These are phyloP conservation scores for Eurytoma californica DNA, from an alignment of 2,888 invertebrate genomes.

Conservation along the genomic window DNA sequence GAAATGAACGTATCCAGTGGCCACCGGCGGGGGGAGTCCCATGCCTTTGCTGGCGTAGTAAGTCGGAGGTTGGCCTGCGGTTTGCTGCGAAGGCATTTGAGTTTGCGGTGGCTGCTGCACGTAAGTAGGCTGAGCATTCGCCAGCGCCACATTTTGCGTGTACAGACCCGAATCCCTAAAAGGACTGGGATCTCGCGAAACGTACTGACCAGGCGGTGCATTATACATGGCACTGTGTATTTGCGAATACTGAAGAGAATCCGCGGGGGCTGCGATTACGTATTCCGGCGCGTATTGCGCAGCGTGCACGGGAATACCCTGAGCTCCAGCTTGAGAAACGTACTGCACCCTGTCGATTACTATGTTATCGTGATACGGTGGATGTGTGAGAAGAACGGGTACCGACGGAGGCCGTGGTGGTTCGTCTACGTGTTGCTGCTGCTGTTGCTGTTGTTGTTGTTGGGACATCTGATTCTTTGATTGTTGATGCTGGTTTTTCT, in stretches of 20 bases:
- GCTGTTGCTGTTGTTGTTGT: slow-evolving; percentile 11
- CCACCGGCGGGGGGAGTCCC: slow-evolving; percentile 64
- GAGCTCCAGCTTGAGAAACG: slow-evolving; percentile 68
- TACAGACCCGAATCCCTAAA: slow-evolving; percentile 67
- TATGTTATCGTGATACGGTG: slow-evolving; percentile 65
- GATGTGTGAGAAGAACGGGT: slow-evolving; percentile 65
- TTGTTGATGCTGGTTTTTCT: slow-evolving; percentile 26
- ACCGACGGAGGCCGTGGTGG: slow-evolving; percentile 62
- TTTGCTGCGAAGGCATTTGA: slow-evolving; percentile 68
- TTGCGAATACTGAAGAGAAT: slow-evolving; percentile 68
- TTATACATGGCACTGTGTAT: slow-evolving; percentile 69
- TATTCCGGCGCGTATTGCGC: slow-evolving; percentile 69
- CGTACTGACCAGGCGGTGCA: slow-evolving; percentile 68
- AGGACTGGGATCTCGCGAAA: slow-evolving; percentile 68
- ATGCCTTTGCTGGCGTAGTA: slow-evolving; percentile 65
- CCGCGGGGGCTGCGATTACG: slow-evolving; percentile 58
- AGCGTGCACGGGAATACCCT: slow-evolving; percentile 69
- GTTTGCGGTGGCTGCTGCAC: slow-evolving; percentile 68
- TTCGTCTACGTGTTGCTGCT: slow-evolving; percentile 60
- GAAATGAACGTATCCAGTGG: slow-evolving; percentile 63
- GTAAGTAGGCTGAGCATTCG: slow-evolving; percentile 67
- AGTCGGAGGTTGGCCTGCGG: slow-evolving; percentile 68
- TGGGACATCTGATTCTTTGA: slow-evolving; percentile 40
- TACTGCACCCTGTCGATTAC: slow-evolving; percentile 65
- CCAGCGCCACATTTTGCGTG: slow-evolving; percentile 61